phyloP scores from a whole-genome alignment of 2,888 invertebrate species.

The Geotrupes spiniger region DNA sequence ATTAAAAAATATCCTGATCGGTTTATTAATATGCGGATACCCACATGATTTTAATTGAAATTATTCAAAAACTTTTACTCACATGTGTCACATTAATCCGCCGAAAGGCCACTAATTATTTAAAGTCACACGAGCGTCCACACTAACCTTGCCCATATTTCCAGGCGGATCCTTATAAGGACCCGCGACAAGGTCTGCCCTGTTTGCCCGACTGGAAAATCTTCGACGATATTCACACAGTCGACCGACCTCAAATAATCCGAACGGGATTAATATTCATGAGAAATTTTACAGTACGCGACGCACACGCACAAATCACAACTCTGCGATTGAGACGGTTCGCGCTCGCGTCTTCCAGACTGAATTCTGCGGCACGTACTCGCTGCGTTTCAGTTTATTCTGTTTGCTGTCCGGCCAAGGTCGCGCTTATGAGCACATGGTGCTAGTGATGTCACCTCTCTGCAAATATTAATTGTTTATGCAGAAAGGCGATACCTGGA shows the following conservation, averaged over 20 bases:
- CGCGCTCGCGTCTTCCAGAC: too few species aligned
- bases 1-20: too few species aligned
- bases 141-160: slow-evolving; percentile 4
- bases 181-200: not conserved
- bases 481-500: slow-evolving; percentile 3
- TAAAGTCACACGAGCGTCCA: not conserved
- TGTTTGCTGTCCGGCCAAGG: slow-evolving; percentile 4
- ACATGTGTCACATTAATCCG: not conserved
- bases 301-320: not conserved
- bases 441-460: not conserved
- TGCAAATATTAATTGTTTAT: slow-evolving; percentile 4
- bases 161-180: slow-evolving; percentile 3
- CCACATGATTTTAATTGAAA: too few species aligned
- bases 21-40: too few species aligned
- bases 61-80: too few species aligned
- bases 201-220: not conserved
- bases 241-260: not conserved
- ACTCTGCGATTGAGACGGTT: too few species aligned
- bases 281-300: not conserved
- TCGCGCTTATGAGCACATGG: not conserved
- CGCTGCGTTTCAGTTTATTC: not conserved
- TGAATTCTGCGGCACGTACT: too few species aligned
- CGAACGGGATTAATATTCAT: not conserved
- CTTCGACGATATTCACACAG: not conserved
- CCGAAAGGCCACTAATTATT: slow-evolving; percentile 2